A percentile compares a stretch with the other conserved stretches of the same genome.
Conservation (phyloP, 2,888 invertebrate genomes). For the Bombylius major region DNA sequence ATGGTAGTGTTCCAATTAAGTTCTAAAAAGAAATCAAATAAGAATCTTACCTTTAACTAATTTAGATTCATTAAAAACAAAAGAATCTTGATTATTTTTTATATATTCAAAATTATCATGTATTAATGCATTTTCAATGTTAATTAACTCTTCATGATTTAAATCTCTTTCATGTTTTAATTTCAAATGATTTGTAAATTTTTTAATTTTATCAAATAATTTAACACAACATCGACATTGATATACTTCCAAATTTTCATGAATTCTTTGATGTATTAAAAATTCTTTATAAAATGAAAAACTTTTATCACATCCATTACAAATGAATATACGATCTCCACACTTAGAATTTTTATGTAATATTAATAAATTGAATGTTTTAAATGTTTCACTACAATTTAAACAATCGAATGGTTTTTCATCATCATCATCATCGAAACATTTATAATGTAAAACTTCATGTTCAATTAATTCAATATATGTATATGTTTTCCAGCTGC, state of each 20-base stretch:
- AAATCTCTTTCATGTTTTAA: background rate
- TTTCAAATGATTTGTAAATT: slow-evolving; percentile 6
- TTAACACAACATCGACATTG: slow-evolving; percentile 7
- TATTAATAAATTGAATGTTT: background rate
- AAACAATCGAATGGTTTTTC: slow-evolving; percentile 3
- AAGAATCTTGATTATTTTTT: background rate
- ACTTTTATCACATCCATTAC: slow-evolving; percentile 3
- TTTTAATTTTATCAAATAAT: slow-evolving; percentile 5
- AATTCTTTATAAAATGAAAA: slow-evolving; percentile 9
- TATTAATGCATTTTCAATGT: background rate
- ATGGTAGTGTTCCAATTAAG: too few relatives aligned
- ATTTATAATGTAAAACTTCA: background rate
- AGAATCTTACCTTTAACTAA: too few relatives aligned
- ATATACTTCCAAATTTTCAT: slow-evolving; percentile 3
- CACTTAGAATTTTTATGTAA: background rate
- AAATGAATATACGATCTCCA: background rate
- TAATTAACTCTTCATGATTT: background rate
- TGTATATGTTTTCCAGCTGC: background rate
- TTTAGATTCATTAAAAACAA: too few relatives aligned
- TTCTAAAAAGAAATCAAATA: too few relatives aligned
- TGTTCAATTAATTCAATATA: slow-evolving; percentile 1
- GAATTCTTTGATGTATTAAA: slow-evolving; percentile 6
- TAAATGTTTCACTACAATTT: slow-evolving; percentile 4
- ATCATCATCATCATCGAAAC: background rate
- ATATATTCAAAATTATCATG: background rate